phyloP scores from a whole-genome alignment of 2,113 vertebrate genomes.

The Balaenoptera acutorostrata region DNA sequence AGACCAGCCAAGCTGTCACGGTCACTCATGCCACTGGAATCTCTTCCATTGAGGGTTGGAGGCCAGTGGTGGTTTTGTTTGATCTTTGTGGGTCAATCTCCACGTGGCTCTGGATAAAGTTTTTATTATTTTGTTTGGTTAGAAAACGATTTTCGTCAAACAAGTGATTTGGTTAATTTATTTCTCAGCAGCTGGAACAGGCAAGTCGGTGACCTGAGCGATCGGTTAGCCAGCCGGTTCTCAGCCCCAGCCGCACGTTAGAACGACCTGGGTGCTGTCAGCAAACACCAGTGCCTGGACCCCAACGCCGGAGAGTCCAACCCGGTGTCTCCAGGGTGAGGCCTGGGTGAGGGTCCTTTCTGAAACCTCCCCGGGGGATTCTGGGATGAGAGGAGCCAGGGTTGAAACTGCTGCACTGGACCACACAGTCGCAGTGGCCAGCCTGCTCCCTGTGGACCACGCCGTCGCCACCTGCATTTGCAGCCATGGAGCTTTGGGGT shows the following conservation, averaged over 20 bases:
- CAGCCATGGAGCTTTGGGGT: not conserved
- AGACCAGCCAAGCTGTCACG: not conserved
- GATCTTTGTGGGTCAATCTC: not conserved
- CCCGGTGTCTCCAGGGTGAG: rapidly evolving
- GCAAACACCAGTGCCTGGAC: rapidly evolving
- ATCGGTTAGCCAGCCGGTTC: not conserved
- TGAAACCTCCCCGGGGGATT: not conserved
- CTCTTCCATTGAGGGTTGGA: too few species aligned
- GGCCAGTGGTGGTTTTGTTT: not conserved
- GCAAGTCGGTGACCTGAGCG: not conserved
- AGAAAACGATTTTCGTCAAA: not conserved
- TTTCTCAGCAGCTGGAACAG: not conserved
- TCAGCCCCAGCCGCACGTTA: rapidly evolving
- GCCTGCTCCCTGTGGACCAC: not conserved
- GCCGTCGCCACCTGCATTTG: not conserved
- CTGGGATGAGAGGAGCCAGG: not conserved
- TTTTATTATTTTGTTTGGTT: not conserved
- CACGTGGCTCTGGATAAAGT: not conserved
- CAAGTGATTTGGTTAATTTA: not conserved
- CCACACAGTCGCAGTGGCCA: not conserved
- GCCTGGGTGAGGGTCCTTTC: not conserved
- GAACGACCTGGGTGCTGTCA: rapidly evolving
- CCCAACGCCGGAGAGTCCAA: not conserved
- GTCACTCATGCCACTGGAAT: not conserved
- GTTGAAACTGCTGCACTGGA: not conserved